Percentiles rank a stretch among this genome's conserved stretches.
Evolutionary conservation across 2,888 invertebrate species (phyloP).

Genomic region (Maniola hyperantus): DNA sequence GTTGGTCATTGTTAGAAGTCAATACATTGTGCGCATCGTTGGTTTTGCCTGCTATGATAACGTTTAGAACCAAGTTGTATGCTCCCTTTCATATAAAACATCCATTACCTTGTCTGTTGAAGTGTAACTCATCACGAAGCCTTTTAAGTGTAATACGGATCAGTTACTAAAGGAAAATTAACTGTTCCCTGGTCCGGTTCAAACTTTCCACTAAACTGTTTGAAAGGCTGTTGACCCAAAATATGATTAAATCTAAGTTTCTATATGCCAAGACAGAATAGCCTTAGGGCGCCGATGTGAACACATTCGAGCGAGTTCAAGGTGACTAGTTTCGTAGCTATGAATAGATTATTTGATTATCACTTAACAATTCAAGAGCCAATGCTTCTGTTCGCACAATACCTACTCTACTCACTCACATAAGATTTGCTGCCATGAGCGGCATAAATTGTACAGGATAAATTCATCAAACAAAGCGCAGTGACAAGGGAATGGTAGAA

Average conservation of each 20-base stretch:
- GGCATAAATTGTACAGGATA: neutral
- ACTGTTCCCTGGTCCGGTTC: constrained; percentile 17
- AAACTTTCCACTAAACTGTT: constrained; percentile 27
- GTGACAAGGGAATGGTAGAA: neutral
- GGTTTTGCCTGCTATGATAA: neutral
- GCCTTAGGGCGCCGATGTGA: constrained; percentile 52
- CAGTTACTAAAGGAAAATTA: constrained; percentile 38
- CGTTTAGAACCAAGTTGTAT: constrained; percentile 8
- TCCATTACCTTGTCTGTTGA: constrained; percentile 32
- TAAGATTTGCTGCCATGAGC: neutral
- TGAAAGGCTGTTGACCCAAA: constrained; percentile 32
- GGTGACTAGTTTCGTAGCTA: constrained; percentile 49
- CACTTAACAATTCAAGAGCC: constrained; percentile 36
- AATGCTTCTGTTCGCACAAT: constrained; percentile 22
- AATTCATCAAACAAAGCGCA: neutral
- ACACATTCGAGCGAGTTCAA: constrained; percentile 65
- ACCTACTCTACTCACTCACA: constrained; percentile 43
- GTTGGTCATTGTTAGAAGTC: constrained; percentile 26
- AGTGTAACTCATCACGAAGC: constrained; percentile 35
- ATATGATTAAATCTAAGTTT: constrained; percentile 29
- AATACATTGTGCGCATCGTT: constrained; percentile 19
- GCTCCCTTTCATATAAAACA: constrained; percentile 25
- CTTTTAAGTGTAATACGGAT: constrained; percentile 31
- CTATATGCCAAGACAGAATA: constrained; percentile 33
- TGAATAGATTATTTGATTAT: constrained; percentile 46